Percentiles rank a stretch among this genome's conserved stretches.
Evolutionary conservation across 1,140 invertebrate genomes (phyloP).

Genomic region (Drosophila sturtevanti): DNA sequence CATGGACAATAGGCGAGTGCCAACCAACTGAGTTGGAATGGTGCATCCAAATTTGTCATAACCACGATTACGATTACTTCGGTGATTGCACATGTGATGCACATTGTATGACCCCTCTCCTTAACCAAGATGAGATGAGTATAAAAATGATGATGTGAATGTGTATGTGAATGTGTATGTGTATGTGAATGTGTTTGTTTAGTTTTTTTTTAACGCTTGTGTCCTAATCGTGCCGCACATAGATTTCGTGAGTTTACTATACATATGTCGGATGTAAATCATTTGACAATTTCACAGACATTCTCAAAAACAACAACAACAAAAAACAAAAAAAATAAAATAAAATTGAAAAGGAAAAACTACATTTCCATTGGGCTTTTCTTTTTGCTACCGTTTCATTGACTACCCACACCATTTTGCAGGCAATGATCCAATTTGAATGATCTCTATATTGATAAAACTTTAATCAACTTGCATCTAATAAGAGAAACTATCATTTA

Average conservation of each 20-base stretch:
- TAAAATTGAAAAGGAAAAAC: too few relatives aligned
- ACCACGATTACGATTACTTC: constrained; percentile 69
- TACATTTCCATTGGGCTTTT: not conserved
- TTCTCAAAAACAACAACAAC: constrained; percentile 1
- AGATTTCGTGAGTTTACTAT: constrained; percentile 78
- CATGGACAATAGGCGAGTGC: constrained; percentile 2
- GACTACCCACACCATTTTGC: not conserved
- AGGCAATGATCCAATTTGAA: not conserved
- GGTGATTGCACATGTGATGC: constrained; percentile 47
- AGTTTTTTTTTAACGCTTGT: constrained; percentile 50
- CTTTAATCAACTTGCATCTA: too few relatives aligned
- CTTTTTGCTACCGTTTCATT: not conserved
- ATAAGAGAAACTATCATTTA: too few relatives aligned
- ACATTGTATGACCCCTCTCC: not conserved
- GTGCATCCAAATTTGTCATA: constrained; percentile 75
- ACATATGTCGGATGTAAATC: constrained; percentile 80
- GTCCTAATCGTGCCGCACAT: constrained; percentile 78
- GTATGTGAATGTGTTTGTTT: constrained; percentile 4
- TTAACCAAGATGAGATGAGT: not conserved
- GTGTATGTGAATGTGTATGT: not conserved
- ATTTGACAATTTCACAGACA: constrained; percentile 76
- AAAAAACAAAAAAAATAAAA: too few relatives aligned
- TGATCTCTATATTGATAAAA: not conserved
- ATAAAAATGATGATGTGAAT: not conserved
- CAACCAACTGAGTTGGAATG: constrained; percentile 10